These are phyloP conservation scores for Epinotia demarniana DNA, from an alignment of 2,888 invertebrate species.

Conservation along the genomic window DNA sequence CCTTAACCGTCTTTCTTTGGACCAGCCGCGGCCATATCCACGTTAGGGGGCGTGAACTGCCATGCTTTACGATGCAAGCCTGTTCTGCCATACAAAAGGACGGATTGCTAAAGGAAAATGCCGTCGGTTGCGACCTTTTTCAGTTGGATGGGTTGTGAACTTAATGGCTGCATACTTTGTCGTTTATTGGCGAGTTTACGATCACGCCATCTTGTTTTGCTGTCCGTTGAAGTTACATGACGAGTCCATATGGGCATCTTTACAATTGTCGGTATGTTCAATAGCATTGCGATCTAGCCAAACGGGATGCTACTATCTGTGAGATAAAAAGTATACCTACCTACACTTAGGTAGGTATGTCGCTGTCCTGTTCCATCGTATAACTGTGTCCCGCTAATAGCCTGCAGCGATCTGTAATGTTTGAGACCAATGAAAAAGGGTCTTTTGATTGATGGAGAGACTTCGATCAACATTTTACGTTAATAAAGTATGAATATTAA, in stretches of 20 bases:
- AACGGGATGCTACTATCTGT: not conserved
- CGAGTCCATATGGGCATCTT: not conserved
- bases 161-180: conserved; percentile 43
- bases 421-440: not conserved
- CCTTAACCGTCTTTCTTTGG: conserved; percentile 25
- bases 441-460: not conserved
- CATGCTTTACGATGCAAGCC: conserved; percentile 39
- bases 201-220: conserved; percentile 36
- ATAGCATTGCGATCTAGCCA: too few species aligned
- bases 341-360: not conserved
- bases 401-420: not conserved
- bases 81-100: not conserved
- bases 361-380: not conserved
- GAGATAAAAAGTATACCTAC: not conserved
- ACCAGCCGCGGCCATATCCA: conserved; percentile 1
- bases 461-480: not conserved
- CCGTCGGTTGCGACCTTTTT: not conserved
- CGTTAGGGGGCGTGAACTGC: conserved; percentile 29
- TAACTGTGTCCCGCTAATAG: not conserved
- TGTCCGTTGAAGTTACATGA: conserved; percentile 27
- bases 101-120: not conserved
- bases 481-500: not conserved
- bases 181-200: conserved; percentile 39
- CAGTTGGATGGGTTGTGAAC: conserved; percentile 2
- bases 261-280: not conserved